These are phyloP conservation scores for Drosophila atripex DNA, from an alignment of 2,888 invertebrate species.

Conservation along the genomic window DNA sequence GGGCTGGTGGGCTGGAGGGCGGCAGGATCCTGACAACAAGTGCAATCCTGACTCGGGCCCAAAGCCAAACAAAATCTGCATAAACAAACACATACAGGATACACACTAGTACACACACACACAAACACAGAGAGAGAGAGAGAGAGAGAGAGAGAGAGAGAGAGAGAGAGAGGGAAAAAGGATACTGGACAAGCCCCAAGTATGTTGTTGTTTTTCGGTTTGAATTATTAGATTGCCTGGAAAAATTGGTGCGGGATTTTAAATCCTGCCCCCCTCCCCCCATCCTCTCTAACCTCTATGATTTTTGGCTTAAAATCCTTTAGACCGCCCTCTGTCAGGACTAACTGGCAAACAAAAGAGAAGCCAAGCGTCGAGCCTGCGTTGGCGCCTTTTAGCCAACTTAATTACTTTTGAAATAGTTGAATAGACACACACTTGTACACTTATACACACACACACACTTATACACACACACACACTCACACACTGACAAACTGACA, in stretches of 20 bases:
- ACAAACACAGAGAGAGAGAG: not conserved
- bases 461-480: conserved; percentile 25
- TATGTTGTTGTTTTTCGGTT: conserved; percentile 35
- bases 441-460: conserved; percentile 28
- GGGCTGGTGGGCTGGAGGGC: not conserved
- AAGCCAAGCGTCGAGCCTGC: conserved; percentile 20
- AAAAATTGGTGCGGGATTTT: conserved; percentile 47
- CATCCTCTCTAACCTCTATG: too few species aligned
- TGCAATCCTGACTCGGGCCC: conserved; percentile 16
- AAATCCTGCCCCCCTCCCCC: not conserved
- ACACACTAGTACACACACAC: conserved; percentile 8
- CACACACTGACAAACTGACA: not conserved
- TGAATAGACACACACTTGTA: too few species aligned
- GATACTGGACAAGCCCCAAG: conserved; percentile 27
- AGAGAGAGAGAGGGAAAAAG: not conserved
- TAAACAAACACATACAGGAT: conserved; percentile 33
- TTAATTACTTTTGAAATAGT: conserved; percentile 77
- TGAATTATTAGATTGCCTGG: conserved; percentile 74
- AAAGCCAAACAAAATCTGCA: conserved; percentile 41
- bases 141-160: too few species aligned
- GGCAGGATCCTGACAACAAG: conserved; percentile 19
- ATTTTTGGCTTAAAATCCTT: not conserved
- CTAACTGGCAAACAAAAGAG: conserved; percentile 39
- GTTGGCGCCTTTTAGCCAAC: conserved; percentile 66
- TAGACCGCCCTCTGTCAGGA: conserved; percentile 8